These are phyloP conservation scores for Drosophila trapezifrons DNA, from an alignment of 1,140 invertebrate genomes.

Conservation along the genomic window DNA sequence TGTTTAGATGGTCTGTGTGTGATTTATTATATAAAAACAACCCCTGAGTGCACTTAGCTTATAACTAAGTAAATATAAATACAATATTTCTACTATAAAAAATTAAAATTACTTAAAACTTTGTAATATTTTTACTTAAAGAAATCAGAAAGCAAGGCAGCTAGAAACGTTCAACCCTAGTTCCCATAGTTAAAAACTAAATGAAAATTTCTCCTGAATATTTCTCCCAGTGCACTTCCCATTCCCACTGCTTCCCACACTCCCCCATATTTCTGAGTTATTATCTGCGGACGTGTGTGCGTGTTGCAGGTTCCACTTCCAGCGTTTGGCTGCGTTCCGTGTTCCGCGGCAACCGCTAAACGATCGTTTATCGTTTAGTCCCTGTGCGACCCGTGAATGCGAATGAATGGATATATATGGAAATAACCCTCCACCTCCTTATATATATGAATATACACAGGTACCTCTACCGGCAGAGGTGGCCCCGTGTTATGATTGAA, in stretches of 20 bases:
- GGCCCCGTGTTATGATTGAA: slow-evolving; percentile 55
- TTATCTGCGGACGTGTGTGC: slow-evolving; percentile 58
- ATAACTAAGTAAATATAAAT: too few relatives aligned
- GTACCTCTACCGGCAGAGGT: slow-evolving; percentile 1
- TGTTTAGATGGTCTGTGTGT: too few relatives aligned
- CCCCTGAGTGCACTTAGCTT: too few relatives aligned
- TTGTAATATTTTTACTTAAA: too few relatives aligned
- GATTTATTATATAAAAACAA: too few relatives aligned
- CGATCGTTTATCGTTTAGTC: slow-evolving; percentile 78
- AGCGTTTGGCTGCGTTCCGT: slow-evolving; percentile 5
- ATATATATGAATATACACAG: not conserved
- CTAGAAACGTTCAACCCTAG: not conserved
- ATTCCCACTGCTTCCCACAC: slow-evolving; percentile 7
- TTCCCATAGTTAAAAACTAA: not conserved
- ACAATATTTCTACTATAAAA: too few relatives aligned
- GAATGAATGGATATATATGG: slow-evolving; percentile 14
- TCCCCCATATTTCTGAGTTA: slow-evolving; percentile 37
- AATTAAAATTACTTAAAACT: too few relatives aligned
- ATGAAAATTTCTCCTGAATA: not conserved
- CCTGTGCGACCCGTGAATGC: slow-evolving; percentile 36
- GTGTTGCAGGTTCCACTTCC: slow-evolving; percentile 30
- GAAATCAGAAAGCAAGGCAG: not conserved
- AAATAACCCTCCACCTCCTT: slow-evolving; percentile 1
- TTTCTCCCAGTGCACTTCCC: slow-evolving; percentile 20
- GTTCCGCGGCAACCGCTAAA: slow-evolving; percentile 49